Evolutionary conservation across 2,888 invertebrate species (phyloP).

Genomic region (Thymelicus sylvestris): DNA sequence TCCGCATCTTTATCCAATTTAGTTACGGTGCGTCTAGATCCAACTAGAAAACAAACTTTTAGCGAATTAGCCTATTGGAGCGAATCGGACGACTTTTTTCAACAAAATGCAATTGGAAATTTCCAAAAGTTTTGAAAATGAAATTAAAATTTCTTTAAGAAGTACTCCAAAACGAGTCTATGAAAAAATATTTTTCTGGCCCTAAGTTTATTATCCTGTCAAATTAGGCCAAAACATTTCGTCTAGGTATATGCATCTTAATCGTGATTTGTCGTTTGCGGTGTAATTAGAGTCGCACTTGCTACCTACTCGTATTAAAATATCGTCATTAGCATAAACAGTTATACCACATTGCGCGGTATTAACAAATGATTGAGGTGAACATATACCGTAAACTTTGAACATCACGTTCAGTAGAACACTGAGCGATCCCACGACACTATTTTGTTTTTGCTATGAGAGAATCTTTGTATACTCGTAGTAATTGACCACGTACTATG

Average conservation of each 20-base stretch:
- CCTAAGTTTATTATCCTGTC: no score
- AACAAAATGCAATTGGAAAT: not conserved
- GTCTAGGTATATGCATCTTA: not conserved
- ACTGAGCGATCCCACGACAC: not conserved
- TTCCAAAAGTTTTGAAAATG: not conserved
- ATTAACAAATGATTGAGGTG: constrained; percentile 11
- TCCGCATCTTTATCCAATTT: constrained; percentile 5
- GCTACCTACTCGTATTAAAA: constrained; percentile 11
- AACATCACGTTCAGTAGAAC: constrained; percentile 4
- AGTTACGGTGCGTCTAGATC: not conserved
- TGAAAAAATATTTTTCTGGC: no score
- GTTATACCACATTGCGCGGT: constrained; percentile 10
- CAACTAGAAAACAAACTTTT: not conserved
- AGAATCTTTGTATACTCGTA: not conserved
- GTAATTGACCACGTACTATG: not conserved
- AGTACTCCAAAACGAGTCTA: no score
- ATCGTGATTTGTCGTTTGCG: constrained; percentile 8
- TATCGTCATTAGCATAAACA: constrained; percentile 19
- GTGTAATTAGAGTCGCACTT: constrained; percentile 24
- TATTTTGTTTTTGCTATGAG: not conserved
- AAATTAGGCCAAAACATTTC: not conserved
- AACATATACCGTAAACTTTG: constrained; percentile 15
- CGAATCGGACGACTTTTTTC: not conserved
- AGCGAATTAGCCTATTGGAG: not conserved
- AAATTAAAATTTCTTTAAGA: no score